Evolutionary conservation across 2,113 vertebrate genomes (phyloP), one percentile per base, ranked within the genome.

Genomic region (Mesembrinibis cayennensis): DNA sequence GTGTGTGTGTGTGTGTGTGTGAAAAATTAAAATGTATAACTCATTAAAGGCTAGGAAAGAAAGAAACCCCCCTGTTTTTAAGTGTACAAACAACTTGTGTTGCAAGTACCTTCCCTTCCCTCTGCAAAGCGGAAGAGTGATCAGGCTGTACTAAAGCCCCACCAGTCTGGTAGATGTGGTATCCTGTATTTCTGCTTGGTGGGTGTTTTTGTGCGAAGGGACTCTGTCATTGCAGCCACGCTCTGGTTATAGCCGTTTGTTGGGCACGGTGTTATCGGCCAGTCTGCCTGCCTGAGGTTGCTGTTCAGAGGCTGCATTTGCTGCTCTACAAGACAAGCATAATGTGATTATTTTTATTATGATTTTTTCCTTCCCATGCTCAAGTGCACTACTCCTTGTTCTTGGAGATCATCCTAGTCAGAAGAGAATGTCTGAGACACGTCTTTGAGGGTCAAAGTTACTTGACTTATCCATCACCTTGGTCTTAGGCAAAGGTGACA

Each of bases 101-200:
- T 65, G 44, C 8, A 15, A 32, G 61, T 47, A 3, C 36, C 36
- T 72, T 56, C 34, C 7, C 34, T 19, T 79, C 30, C 23, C 36
- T 79, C 62, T 63, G 47, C 42, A 38, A 12, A 19, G 38, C 0
- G 20, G 55, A 11, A 11, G 23, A 61, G 52, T 3, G 55, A 25
- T 52, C 25, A 22, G 1, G 32, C 44, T 21, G 32, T 38, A 2
- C 63, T 78, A 2, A 49, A 61, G 72, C 36, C 30, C 10, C 21
- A 2, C 25, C 20, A 4, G 11, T 20, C 0, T 17, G 72, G 2
- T 55, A 0, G 14, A 1, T 58, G 63, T 59, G 70, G 42, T 27
- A 9, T 12, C 62, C 13, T 36, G 34, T 47, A 3, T 21, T 87
- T n/a, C 44, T 87, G 26, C 49, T 15, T 13, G 40, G 14, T 8